These are phyloP conservation scores for Sinocyclocheilus anophthalmus DNA, from an alignment of 2,113 vertebrate genomes.

Conservation along the genomic window DNA sequence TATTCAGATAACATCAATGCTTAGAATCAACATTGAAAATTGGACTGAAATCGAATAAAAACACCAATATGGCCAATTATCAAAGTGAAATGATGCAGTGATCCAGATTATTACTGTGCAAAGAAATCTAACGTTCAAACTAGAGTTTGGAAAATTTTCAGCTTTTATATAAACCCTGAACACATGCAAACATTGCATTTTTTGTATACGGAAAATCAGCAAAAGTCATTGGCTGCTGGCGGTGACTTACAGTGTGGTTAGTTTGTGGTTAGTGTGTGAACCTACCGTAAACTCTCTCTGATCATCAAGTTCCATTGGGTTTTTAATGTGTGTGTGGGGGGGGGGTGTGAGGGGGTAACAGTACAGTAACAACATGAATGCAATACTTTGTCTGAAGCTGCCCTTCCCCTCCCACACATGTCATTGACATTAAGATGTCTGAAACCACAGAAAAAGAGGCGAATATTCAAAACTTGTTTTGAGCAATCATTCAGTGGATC, in stretches of 20 bases:
- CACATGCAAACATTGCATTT: background rate
- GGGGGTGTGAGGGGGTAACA: background rate
- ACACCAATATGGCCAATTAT: background rate
- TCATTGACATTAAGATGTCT: conserved; percentile 42
- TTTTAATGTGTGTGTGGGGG: background rate
- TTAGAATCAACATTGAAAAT: background rate
- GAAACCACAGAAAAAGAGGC: conserved; percentile 45
- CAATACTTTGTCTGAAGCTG: conserved; percentile 23
- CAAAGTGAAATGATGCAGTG: background rate
- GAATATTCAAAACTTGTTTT: conserved; percentile 42
- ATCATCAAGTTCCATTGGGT: conserved; percentile 40
- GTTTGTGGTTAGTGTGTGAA: conserved; percentile 27
- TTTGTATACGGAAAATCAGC: background rate
- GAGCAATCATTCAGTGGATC: conserved; percentile 20
- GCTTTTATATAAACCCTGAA: background rate
- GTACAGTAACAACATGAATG: conserved; percentile 38
- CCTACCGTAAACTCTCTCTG: conserved; percentile 35
- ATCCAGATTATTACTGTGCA: background rate
- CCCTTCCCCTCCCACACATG: conserved; percentile 12
- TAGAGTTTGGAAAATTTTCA: background rate
- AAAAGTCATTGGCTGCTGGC: background rate
- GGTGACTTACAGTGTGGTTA: conserved; percentile 8
- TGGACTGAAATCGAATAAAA: background rate
- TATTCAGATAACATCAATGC: conserved; percentile 25
- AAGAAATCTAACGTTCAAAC: background rate